Conservation (phyloP, 2,888 invertebrate species). For the Euspilapteryx auroguttella region DNA sequence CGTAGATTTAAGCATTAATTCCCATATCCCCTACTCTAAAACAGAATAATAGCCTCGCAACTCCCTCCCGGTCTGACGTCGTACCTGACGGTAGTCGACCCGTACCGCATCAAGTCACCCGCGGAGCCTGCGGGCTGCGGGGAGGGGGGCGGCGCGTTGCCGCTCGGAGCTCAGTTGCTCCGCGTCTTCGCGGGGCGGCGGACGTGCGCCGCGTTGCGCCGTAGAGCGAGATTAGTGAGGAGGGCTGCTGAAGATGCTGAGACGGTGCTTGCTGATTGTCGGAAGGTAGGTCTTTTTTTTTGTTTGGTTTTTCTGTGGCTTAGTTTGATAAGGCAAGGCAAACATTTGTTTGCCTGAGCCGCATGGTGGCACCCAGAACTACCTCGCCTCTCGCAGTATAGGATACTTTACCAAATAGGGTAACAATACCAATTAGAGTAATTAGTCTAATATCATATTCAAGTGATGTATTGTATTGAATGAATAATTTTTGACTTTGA, state of each 20-base stretch:
- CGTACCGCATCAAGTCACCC: slow-evolving; percentile 80
- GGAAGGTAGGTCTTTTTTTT: slow-evolving; percentile 21
- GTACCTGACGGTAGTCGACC: slow-evolving; percentile 79
- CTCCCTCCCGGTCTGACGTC: slow-evolving; percentile 75
- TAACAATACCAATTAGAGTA: no score
- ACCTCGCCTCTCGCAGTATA: no score
- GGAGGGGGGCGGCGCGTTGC: slow-evolving; percentile 70
- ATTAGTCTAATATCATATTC: no score
- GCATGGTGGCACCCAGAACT: no score
- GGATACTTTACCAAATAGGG: no score
- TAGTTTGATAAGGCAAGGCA: no score
- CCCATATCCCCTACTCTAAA: no score
- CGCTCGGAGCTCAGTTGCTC: slow-evolving; percentile 79
- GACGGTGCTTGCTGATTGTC: slow-evolving; percentile 39
- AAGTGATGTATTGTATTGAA: no score
- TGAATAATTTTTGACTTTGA: no score
- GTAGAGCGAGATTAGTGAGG: slow-evolving; percentile 25
- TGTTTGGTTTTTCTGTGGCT: no score
- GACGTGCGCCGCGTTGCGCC: slow-evolving; percentile 58
- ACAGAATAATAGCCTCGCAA: slow-evolving; percentile 80
- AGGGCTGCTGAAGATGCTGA: slow-evolving; percentile 41
- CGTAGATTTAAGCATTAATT: no score
- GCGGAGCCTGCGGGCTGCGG: slow-evolving; percentile 73
- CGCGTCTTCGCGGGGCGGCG: slow-evolving; percentile 72
- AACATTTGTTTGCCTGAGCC: no score